A percentile compares a stretch with the other conserved stretches of the same genome.
Evolutionary conservation across 37 sponge, comb jelly and placozoan genomes (phyloP).

Genomic region (Amphimedon queenslandica): DNA sequence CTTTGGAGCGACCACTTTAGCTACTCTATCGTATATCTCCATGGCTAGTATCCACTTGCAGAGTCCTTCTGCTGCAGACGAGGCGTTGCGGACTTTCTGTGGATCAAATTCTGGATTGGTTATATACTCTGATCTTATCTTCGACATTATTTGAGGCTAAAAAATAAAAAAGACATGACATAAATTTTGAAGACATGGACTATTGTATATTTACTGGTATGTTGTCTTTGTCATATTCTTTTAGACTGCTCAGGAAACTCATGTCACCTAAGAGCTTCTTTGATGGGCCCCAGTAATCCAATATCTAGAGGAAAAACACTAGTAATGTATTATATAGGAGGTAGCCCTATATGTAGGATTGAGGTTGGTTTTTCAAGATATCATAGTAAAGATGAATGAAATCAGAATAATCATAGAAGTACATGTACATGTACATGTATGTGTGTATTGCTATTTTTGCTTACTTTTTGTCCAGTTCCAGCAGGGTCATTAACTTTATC

Average conservation of each 20-base stretch:
- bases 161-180: too few species aligned
- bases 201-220: constrained; percentile 81
- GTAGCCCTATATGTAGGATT: too few species aligned
- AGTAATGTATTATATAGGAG: background rate
- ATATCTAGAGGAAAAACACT: constrained; percentile 57
- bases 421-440: background rate
- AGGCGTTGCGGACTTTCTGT: constrained; percentile 88
- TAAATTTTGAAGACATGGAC: too few species aligned
- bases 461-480: constrained; percentile 62
- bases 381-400: background rate
- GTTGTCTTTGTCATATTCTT: constrained; percentile 95
- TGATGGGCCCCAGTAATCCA: constrained; percentile 99
- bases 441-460: background rate
- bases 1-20: constrained; percentile 99
- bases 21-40: constrained; percentile 99
- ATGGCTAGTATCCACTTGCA: constrained; percentile 94
- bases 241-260: constrained; percentile 84
- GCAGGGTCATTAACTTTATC: constrained; percentile 97
- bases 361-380: background rate
- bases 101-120: constrained; percentile 96
- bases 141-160: constrained; percentile 85
- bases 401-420: background rate
- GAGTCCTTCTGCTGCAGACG: constrained; percentile 97
- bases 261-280: constrained; percentile 94
- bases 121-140: constrained; percentile 83